Evolutionary conservation across 2,888 invertebrate species (phyloP).

Genomic region (Mimumesa dahlbomi): DNA sequence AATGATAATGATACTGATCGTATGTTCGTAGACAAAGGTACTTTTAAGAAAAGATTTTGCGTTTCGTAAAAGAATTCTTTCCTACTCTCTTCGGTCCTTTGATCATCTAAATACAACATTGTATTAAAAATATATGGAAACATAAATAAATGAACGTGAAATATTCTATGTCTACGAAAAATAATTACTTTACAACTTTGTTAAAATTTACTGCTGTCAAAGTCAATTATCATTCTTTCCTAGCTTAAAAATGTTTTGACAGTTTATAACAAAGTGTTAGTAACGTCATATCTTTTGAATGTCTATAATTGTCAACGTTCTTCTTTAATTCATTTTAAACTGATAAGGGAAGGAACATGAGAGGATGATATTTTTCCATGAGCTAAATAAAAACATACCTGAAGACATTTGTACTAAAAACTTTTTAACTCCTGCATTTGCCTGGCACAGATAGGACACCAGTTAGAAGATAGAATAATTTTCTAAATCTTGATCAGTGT

Average conservation of each 20-base stretch:
- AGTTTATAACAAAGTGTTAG: too few relatives aligned
- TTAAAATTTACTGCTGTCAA: conserved; percentile 43
- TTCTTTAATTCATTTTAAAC: conserved; percentile 38
- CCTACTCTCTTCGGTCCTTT: conserved; percentile 4
- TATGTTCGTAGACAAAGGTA: conserved; percentile 10
- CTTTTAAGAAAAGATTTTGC: conserved; percentile 14
- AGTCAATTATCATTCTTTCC: conserved; percentile 34
- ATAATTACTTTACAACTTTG: conserved; percentile 39
- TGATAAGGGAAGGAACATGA: conserved; percentile 30
- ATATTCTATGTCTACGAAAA: conserved; percentile 35
- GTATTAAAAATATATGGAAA: conserved; percentile 37
- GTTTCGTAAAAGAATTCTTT: conserved; percentile 7
- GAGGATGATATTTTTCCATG: conserved; percentile 28
- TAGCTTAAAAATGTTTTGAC: too few relatives aligned
- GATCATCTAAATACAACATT: conserved; percentile 10
- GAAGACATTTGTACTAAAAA: conserved; percentile 65
- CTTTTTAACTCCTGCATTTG: conserved; percentile 26
- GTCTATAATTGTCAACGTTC: conserved; percentile 3
- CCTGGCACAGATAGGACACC: conserved; percentile 17
- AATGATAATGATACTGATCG: conserved; percentile 4
- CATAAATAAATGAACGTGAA: conserved; percentile 56
- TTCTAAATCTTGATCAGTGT: conserved; percentile 32
- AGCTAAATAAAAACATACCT: conserved; percentile 49
- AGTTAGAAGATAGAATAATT: conserved; percentile 34
- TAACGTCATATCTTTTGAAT: conserved; percentile 17